Base-by-base conservation (phyloP, 2,888 invertebrate genomes). In the Hypena proboscidalis region DNA sequence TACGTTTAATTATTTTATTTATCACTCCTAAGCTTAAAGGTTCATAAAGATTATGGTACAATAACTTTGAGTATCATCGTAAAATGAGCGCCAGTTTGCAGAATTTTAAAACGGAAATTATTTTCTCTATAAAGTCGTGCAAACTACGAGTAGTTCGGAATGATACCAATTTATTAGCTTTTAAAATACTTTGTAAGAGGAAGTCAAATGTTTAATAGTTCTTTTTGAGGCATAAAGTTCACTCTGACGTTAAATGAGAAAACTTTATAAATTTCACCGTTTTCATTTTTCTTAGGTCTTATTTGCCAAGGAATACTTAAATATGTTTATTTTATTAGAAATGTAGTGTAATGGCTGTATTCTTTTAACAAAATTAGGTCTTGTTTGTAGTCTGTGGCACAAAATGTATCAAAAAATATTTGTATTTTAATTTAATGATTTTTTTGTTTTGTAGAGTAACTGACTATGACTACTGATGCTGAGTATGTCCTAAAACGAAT, bases 191-290 rank as follows among this genome's bases (percentile, higher is more conserved):
- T 21, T 40, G 9, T 26, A n/a, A 41, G 15, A 20, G 15, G 11
- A 46, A 44, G 14, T 35, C 11, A 46, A 37, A 46, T 33, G 29
- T 42, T 36, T 27, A 39, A 42, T 22, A 30, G 25, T 51, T 33
- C 15, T 37, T 42, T 38, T 45, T 19, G 27, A 46, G 5, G 15
- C 17, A 23, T 27, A 26, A 39, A 42, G 13, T 40, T 14, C 23
- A 34, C 6, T 30, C 30, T 4, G 1, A 36, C 23, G 3, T 25
- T 9, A 35, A 47, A 43, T 38, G 25, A 45, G 25, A 34, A 44
- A 51, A 44, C 35, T 51, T 45, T 7, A 7, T 3, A 32, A 37
- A 25, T 17, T 27, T 19, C 7, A 15, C 8, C 20, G 33, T 41
- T 37, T 35, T 15, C 11, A 38, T 39, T 44, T 37, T 26, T 36